phyloP scores from a whole-genome alignment of 2,113 vertebrate genomes.

The Entelurus aequoreus region DNA sequence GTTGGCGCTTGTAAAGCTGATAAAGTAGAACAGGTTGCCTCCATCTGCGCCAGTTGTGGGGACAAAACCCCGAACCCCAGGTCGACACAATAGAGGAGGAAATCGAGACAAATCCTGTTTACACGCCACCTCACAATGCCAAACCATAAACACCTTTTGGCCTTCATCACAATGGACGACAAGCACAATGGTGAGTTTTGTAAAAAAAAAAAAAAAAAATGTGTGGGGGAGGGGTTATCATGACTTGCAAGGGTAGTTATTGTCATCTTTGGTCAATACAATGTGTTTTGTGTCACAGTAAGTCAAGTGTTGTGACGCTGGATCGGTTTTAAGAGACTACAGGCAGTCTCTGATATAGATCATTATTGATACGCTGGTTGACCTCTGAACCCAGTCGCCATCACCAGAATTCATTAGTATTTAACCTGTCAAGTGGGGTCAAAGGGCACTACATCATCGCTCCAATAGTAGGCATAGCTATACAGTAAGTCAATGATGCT shows the following conservation, averaged over 20 bases:
- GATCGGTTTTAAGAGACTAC: neutral
- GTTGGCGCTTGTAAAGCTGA: constrained; percentile 31
- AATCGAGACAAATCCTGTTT: constrained; percentile 67
- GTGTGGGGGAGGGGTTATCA: neutral
- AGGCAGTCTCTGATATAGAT: neutral
- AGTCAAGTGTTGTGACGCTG: neutral
- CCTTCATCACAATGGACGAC: constrained; percentile 29
- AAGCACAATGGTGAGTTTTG: constrained; percentile 34
- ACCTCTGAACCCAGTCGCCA: neutral
- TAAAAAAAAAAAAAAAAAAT: constrained; percentile 12
- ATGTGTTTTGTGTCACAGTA: neutral
- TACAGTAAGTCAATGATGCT: neutral
- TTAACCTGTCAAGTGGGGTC: constrained; percentile 6
- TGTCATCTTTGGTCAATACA: neutral
- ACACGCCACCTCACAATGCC: constrained; percentile 39
- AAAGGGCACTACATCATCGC: neutral
- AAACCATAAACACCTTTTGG: constrained; percentile 40
- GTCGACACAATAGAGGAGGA: constrained; percentile 59
- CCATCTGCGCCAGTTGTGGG: constrained; percentile 39
- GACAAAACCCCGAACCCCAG: constrained; percentile 29
- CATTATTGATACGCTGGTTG: neutral
- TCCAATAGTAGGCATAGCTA: neutral
- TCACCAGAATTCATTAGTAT: constrained; percentile 10
- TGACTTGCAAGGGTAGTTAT: neutral
- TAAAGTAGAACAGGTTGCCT: constrained; percentile 36